Conservation (phyloP, 2,888 invertebrate species). For the Parnassius smintheus region DNA sequence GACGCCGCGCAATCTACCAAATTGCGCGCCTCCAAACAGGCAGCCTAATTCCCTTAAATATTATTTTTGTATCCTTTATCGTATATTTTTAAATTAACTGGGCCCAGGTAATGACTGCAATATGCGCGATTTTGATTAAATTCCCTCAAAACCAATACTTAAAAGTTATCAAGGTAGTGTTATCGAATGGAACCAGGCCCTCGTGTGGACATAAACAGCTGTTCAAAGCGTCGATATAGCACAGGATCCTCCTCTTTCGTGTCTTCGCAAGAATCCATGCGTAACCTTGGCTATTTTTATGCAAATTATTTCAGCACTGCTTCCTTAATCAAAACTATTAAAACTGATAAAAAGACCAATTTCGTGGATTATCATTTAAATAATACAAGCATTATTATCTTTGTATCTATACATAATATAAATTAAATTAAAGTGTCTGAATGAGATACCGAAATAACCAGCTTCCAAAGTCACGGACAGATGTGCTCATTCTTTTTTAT, state of each 20-base stretch:
- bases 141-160: constrained; percentile 76
- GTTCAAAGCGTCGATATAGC: constrained; percentile 24
- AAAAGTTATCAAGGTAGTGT: constrained; percentile 62
- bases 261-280: constrained; percentile 41
- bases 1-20: constrained; percentile 68
- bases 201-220: constrained; percentile 23
- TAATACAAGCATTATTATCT: no score
- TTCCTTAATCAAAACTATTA: no score
- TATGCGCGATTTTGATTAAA: constrained; percentile 73
- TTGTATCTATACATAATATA: no score
- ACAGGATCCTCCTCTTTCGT: constrained; percentile 47
- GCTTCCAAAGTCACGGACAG: no score
- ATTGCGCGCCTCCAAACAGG: constrained; percentile 65
- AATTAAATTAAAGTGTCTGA: no score
- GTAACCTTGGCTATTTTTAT: constrained; percentile 37
- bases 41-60: constrained; percentile 77
- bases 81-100: constrained; percentile 77
- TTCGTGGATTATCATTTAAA: no score
- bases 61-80: constrained; percentile 73
- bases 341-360: no score
- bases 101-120: constrained; percentile 67
- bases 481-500: no score
- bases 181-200: constrained; percentile 41
- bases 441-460: no score
- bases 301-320: constrained; percentile 34